phyloP scores from a whole-genome alignment of 1,140 invertebrate genomes.

The Antheraea mylitta region DNA sequence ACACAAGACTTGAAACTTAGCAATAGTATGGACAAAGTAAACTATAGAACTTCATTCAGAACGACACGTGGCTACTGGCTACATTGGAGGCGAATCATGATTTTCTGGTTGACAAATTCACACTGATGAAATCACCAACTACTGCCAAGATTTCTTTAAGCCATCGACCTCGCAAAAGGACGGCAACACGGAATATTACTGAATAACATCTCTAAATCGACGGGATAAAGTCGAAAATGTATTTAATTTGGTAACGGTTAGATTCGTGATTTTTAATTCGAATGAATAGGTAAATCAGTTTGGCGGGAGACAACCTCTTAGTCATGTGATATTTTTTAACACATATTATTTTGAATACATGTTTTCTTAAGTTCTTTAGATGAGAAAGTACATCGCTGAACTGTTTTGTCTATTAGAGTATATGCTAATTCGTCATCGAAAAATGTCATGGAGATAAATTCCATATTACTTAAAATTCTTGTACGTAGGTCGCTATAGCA shows the following conservation, averaged over 20 bases:
- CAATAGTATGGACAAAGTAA: slow-evolving; percentile 6
- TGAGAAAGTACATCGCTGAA: too few relatives aligned
- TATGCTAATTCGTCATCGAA: neutral
- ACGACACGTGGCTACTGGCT: slow-evolving; percentile 25
- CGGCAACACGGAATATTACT: slow-evolving; percentile 18
- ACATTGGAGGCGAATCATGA: slow-evolving; percentile 20
- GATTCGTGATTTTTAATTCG: neutral
- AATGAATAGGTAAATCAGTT: slow-evolving; percentile 23
- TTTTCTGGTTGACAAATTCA: slow-evolving; percentile 64
- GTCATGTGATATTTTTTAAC: slow-evolving; percentile 4
- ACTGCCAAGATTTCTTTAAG: slow-evolving; percentile 74
- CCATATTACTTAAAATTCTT: neutral
- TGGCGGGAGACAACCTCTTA: slow-evolving; percentile 32
- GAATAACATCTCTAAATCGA: neutral
- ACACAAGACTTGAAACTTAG: neutral
- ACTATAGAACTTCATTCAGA: neutral
- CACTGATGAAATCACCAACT: slow-evolving; percentile 62
- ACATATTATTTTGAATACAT: neutral
- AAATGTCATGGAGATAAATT: neutral
- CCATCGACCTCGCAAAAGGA: slow-evolving; percentile 58
- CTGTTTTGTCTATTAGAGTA: too few relatives aligned
- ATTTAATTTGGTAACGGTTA: neutral
- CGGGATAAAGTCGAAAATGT: neutral
- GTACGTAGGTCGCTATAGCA: neutral
- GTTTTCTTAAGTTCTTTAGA: neutral